Conservation (phyloP, 2,797 vertebrate genomes). For the Strix occidentalis region DNA sequence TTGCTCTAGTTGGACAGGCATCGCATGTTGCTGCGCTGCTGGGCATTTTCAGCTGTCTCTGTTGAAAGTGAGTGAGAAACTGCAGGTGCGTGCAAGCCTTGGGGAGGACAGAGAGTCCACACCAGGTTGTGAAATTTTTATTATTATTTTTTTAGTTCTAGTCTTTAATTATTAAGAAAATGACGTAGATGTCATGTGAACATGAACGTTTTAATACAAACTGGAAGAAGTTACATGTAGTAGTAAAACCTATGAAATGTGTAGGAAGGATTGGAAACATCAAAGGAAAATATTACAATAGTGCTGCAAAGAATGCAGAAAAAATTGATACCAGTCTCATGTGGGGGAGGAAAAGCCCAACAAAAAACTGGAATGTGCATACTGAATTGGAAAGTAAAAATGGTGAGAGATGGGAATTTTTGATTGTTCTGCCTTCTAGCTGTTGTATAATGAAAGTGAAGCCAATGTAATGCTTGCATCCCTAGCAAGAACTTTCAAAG, state of each 20-base stretch:
- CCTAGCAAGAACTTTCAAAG: not conserved
- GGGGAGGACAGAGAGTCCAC: not conserved
- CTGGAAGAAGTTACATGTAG: not conserved
- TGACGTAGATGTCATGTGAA: not conserved
- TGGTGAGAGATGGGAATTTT: not conserved
- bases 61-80: not conserved
- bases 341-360: not conserved
- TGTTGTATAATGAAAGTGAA: not conserved
- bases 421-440: not conserved
- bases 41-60: not conserved
- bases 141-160: not conserved
- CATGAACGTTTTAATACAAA: not conserved
- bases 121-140: not conserved
- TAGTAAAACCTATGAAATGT: not conserved
- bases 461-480: not conserved
- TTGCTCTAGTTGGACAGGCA: not conserved
- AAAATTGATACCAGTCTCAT: not conserved
- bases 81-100: not conserved
- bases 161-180: not conserved
- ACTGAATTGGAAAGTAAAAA: not conserved
- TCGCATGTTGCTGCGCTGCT: fast-evolving
- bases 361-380: not conserved
- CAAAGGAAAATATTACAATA: not conserved
- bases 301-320: not conserved
- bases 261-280: not conserved